phyloP scores from a whole-genome alignment of 2,113 vertebrate genomes.

The Sturnira hondurensis region DNA sequence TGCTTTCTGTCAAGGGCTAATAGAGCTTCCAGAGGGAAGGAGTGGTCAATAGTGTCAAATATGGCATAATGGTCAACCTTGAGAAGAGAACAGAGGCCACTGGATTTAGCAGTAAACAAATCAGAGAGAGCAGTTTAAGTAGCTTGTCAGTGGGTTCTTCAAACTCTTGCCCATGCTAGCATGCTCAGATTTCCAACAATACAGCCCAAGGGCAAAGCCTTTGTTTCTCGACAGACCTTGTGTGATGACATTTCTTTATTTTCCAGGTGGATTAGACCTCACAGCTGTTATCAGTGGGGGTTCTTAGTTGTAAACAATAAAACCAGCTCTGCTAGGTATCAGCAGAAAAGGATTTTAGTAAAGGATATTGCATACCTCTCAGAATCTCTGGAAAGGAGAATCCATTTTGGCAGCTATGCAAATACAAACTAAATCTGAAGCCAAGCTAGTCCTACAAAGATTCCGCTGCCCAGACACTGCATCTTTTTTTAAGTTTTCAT shows the following conservation, averaged over 20 bases:
- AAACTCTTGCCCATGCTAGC: background rate
- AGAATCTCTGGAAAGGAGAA: background rate
- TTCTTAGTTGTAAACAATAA: background rate
- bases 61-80: background rate
- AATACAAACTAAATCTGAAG: background rate
- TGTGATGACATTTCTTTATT: background rate
- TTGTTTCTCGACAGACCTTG: background rate
- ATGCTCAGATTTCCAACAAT: background rate
- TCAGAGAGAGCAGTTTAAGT: background rate
- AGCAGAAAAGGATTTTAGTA: conserved; percentile 2
- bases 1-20: background rate
- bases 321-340: background rate
- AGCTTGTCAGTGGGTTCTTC: background rate
- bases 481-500: background rate
- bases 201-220: background rate
- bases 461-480: background rate
- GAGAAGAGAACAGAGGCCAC: background rate
- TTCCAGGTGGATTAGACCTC: background rate
- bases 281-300: background rate
- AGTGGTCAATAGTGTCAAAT: background rate
- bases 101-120: background rate
- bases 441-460: background rate
- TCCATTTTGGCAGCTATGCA: background rate
- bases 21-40: background rate
- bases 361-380: background rate